These are phyloP conservation scores for Campoplex nolae DNA, from an alignment of 2,888 invertebrate genomes.

Conservation along the genomic window DNA sequence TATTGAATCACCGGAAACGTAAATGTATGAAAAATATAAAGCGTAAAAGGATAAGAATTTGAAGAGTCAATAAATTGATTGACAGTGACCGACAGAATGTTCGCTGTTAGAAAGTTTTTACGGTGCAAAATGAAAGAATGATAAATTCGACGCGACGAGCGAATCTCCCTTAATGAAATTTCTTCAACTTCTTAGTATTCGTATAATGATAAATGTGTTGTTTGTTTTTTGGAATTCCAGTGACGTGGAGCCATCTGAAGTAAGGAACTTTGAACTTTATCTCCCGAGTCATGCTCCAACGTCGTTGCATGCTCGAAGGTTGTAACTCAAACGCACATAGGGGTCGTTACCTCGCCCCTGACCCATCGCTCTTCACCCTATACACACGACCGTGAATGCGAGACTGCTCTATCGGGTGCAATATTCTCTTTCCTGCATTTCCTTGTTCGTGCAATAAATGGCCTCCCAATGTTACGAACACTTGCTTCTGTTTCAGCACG, in stretches of 20 bases:
- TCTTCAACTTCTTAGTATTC: not conserved
- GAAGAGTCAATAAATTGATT: too few species aligned
- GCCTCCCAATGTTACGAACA: slow-evolving; percentile 11
- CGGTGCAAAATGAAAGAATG: too few species aligned
- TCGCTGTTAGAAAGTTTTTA: too few species aligned
- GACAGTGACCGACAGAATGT: too few species aligned
- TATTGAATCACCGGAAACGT: too few species aligned
- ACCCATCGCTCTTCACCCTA: slow-evolving; percentile 46
- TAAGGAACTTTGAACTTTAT: slow-evolving; percentile 18
- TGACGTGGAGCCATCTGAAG: not conserved
- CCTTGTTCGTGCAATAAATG: slow-evolving; percentile 31
- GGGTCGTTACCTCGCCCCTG: slow-evolving; percentile 53
- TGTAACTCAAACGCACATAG: slow-evolving; percentile 57
- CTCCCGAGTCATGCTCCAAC: slow-evolving; percentile 43
- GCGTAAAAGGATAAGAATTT: too few species aligned
- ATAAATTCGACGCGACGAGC: too few species aligned
- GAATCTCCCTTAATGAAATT: not conserved
- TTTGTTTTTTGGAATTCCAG: not conserved
- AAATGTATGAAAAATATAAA: too few species aligned
- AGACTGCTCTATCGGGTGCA: slow-evolving; percentile 24
- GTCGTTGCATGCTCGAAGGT: slow-evolving; percentile 52
- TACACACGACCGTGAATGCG: slow-evolving; percentile 28
- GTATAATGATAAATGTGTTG: not conserved
- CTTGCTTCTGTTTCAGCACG: not conserved
- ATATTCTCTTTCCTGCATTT: slow-evolving; percentile 23